Conservation (phyloP, 1,140 invertebrate species). For the Brachionus paranguensis region DNA sequence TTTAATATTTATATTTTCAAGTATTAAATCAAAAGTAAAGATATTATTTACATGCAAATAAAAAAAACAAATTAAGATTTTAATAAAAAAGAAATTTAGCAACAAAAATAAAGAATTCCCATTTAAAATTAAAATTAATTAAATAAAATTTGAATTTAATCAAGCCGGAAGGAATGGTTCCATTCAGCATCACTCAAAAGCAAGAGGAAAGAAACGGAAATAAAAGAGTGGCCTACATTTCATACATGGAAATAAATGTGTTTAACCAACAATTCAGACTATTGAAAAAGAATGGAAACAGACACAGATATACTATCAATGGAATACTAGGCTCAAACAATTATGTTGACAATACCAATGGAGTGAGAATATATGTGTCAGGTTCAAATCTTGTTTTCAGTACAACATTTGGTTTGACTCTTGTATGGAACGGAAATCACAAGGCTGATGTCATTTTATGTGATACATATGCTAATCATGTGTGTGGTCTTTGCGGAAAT, state of each 20-base stretch:
- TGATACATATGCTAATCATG: slow-evolving; percentile 9
- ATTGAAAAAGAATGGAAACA: neutral
- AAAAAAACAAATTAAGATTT: no score
- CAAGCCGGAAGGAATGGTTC: neutral
- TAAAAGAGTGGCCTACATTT: neutral
- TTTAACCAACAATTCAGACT: neutral
- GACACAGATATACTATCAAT: neutral
- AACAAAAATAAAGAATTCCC: no score
- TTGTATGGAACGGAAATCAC: slow-evolving; percentile 12
- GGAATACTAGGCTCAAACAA: neutral
- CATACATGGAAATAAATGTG: slow-evolving; percentile 15
- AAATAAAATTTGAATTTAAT: no score
- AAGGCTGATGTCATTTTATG: neutral
- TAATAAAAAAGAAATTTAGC: no score
- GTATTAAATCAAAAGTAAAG: no score
- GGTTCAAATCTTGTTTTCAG: slow-evolving; percentile 23
- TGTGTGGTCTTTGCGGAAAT: slow-evolving; percentile 36
- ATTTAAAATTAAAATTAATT: no score
- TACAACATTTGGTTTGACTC: slow-evolving; percentile 25
- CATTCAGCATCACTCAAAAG: slow-evolving; percentile 28
- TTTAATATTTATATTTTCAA: no score
- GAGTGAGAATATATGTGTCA: neutral
- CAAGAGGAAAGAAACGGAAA: slow-evolving; percentile 17
- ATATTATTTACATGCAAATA: no score
- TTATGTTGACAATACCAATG: neutral